Conservation (phyloP, 2,888 invertebrate species). For the Limnephilus marmoratus region DNA sequence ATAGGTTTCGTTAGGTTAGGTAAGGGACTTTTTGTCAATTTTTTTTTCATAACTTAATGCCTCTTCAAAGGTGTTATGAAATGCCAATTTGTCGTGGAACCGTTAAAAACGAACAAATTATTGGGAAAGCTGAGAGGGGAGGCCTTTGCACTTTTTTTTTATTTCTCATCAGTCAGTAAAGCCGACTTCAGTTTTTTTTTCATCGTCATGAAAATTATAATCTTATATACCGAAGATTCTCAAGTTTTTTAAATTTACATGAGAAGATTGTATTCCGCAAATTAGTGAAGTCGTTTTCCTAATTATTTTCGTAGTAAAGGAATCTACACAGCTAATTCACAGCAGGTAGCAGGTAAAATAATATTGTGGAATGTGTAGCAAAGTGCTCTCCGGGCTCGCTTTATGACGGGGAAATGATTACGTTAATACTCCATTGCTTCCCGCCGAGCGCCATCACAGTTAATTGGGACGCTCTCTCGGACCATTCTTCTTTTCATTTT, state of each 20-base stretch:
- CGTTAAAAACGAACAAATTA: no score
- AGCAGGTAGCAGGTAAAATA: constrained; percentile 60
- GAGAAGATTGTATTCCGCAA: background rate
- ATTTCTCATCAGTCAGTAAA: no score
- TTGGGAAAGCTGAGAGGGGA: no score
- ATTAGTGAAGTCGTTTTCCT: constrained; percentile 54
- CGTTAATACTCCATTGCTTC: constrained; percentile 61
- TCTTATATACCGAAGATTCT: background rate
- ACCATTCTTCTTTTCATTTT: background rate
- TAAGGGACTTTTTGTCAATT: no score
- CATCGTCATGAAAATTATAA: background rate
- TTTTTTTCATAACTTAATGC: no score
- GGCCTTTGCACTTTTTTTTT: no score
- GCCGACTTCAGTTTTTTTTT: no score
- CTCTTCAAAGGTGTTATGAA: no score
- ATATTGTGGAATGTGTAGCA: constrained; percentile 50
- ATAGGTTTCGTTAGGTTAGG: no score
- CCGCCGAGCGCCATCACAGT: constrained; percentile 52
- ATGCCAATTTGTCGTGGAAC: no score
- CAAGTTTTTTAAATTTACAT: background rate
- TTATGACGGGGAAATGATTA: constrained; percentile 65
- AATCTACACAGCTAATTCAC: constrained; percentile 54
- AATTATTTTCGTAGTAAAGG: constrained; percentile 42
- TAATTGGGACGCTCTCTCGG: constrained; percentile 51
- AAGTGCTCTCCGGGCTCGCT: constrained; percentile 59